Base-by-base conservation (phyloP, 1,140 invertebrate species). In the Drosophila santomea region DNA sequence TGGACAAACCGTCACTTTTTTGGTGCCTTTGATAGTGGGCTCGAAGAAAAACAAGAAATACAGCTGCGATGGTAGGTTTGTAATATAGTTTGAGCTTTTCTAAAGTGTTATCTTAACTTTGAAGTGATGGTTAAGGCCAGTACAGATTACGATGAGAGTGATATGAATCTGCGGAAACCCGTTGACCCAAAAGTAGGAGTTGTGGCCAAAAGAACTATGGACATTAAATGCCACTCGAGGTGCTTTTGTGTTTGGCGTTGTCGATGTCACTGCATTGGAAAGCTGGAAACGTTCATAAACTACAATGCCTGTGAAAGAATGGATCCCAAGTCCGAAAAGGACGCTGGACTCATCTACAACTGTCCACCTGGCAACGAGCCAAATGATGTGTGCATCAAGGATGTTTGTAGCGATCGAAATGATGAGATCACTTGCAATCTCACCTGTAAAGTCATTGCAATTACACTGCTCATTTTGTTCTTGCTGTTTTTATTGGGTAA, bases 191-290 rank as follows among this genome's bases (percentile, higher is more conserved):
- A 59, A 10, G 52, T 28, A n/a, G 48, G 52, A 11, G 28, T 74
- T 45, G 39, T 82, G 32, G 60, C 81, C 2, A 80, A 39, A 59
- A 73, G 81, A 12, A 10, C 73, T 0, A 69, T 85, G 48, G 55
- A 73, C 1, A 56, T 91, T 35, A 63, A 74, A 67, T 50, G 55
- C 44, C 50, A 81, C 48, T 68, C 74, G 2, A 78, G 89, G 56
- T 91, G 89, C 43, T 82, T 91, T 47, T 91, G 89, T 52, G 23
- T 91, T 11, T 89, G 74, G 78, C 61, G 80, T 28, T 91, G 89
- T 47, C 62, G 51, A 11, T 91, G 89, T 7, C 80, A 91, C 45
- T 91, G 89, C 28, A 66, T 91, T 14, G 47, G 51, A n/a, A 78
- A 76, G 43, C 20, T 81, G 15, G 74, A 81, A 57, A 81, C 77